Percentiles rank a stretch among this genome's conserved stretches.
phyloP scores from a whole-genome alignment of 2,797 vertebrate genomes.

The Eulemur rubriventer region DNA sequence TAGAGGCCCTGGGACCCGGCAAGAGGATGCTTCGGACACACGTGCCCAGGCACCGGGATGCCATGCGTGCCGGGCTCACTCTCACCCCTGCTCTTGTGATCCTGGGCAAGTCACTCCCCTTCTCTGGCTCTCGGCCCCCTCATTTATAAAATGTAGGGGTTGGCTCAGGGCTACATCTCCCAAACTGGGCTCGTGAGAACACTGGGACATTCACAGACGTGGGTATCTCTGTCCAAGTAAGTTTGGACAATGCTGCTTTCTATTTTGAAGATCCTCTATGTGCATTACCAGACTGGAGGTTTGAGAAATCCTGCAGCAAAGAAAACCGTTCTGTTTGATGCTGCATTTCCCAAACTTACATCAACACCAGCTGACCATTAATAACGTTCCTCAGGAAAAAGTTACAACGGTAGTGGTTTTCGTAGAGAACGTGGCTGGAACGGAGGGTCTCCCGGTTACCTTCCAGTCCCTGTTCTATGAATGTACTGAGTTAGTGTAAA shows the following conservation, averaged over 20 bases:
- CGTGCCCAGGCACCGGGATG: not conserved
- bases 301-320: not conserved
- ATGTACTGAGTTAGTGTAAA: not conserved
- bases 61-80: fast-evolving
- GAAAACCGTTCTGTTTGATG: not conserved
- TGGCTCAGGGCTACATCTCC: not conserved
- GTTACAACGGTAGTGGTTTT: not conserved
- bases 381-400: not conserved
- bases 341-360: not conserved
- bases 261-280: not conserved
- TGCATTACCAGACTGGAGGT: not conserved
- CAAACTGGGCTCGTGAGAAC: not conserved
- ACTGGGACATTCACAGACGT: fast-evolving
- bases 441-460: not conserved
- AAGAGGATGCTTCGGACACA: not conserved
- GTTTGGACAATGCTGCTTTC: not conserved
- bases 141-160: not conserved
- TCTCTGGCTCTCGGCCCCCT: not conserved
- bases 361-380: not conserved
- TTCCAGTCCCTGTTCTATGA: not conserved
- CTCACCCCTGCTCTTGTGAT: not conserved
- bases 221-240: not conserved
- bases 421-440: not conserved
- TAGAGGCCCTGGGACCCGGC: not conserved
- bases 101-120: not conserved